Conservation (phyloP, 2,888 invertebrate species). For the Calameuta pallipes region DNA sequence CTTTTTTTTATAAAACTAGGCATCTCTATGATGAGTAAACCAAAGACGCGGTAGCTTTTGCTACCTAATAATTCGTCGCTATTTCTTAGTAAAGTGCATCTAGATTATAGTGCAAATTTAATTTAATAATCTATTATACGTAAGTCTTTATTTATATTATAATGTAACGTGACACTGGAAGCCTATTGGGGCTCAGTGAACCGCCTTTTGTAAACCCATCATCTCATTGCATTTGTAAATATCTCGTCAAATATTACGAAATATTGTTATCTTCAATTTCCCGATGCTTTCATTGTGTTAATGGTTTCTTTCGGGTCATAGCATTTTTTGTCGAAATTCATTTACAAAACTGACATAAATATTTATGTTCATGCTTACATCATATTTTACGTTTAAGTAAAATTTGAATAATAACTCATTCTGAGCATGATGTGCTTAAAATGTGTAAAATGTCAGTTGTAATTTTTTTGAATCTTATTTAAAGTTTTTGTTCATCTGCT, state of each 20-base stretch:
- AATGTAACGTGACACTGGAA: conserved; percentile 46
- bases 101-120: conserved; percentile 22
- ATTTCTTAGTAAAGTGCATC: conserved; percentile 29
- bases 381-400: not conserved
- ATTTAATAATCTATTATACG: conserved; percentile 38
- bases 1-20: not conserved
- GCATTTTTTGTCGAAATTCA: not conserved
- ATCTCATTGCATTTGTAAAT: conserved; percentile 44
- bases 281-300: not conserved
- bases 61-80: conserved; percentile 43
- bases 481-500: not conserved
- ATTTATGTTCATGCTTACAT: not conserved
- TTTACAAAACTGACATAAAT: not conserved
- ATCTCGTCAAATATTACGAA: conserved; percentile 18
- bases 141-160: conserved; percentile 53
- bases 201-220: conserved; percentile 49
- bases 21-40: conserved; percentile 33
- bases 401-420: not conserved
- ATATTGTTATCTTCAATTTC: not conserved
- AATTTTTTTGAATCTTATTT: not conserved
- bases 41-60: conserved; percentile 54
- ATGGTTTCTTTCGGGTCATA: not conserved
- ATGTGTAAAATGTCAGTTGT: not conserved
- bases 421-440: not conserved
- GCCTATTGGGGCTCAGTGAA: conserved; percentile 47